Evolutionary conservation across 2,888 invertebrate genomes (phyloP).

Genomic region (Eretmocerus hayati): DNA sequence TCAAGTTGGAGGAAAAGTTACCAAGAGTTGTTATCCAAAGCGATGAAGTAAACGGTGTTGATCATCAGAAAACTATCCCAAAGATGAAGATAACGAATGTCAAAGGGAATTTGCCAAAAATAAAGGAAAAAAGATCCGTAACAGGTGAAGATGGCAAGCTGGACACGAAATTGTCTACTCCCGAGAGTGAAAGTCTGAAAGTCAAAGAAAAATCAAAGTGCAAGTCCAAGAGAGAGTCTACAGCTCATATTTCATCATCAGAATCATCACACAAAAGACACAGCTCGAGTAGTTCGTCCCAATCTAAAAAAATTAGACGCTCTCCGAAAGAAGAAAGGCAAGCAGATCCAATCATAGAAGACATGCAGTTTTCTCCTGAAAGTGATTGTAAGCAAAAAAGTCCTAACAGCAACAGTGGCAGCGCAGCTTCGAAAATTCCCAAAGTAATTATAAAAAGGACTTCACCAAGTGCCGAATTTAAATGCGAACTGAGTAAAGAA

Average conservation of each 20-base stretch:
- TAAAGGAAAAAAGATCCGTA: conserved; percentile 16
- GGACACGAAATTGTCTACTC: neutral
- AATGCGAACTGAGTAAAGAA: conserved; percentile 41
- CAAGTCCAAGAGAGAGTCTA: conserved; percentile 29
- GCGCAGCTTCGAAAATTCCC: conserved; percentile 33
- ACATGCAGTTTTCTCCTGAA: conserved; percentile 16
- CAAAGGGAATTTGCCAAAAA: conserved; percentile 19
- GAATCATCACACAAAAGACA: conserved; percentile 13
- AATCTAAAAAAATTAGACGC: conserved; percentile 17
- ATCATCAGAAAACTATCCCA: conserved; percentile 30
- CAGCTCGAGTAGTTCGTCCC: conserved; percentile 16
- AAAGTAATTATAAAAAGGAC: conserved; percentile 44
- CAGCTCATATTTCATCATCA: conserved; percentile 12
- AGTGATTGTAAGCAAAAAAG: conserved; percentile 17
- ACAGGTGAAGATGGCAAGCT: conserved; percentile 6
- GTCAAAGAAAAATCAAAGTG: conserved; percentile 27
- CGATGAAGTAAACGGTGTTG: conserved; percentile 17
- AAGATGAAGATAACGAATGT: conserved; percentile 37
- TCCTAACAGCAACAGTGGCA: conserved; percentile 14
- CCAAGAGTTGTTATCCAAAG: conserved; percentile 31
- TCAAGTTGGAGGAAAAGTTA: conserved; percentile 33
- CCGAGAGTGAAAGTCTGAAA: conserved; percentile 10
- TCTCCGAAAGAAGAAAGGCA: conserved; percentile 21
- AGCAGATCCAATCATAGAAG: conserved; percentile 14
- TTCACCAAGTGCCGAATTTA: conserved; percentile 41